Conservation (phyloP, 2,888 invertebrate species). For the Andrena haemorrhoa region DNA sequence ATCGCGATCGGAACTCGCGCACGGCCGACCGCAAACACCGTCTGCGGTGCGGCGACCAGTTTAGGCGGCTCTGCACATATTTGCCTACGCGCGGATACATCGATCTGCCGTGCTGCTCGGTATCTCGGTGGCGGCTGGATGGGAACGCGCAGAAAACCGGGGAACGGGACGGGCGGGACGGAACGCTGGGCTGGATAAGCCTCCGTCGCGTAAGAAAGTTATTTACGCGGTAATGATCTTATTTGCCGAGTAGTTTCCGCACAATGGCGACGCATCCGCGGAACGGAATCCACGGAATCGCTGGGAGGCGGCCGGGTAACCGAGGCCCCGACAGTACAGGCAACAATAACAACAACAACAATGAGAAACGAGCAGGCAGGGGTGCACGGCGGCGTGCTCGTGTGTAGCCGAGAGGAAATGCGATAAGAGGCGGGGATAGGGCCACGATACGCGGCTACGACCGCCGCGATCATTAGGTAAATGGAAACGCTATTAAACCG, state of each 20-base stretch:
- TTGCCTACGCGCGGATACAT: conserved; percentile 59
- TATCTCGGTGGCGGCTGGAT: conserved; percentile 39
- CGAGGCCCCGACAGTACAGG: conserved; percentile 45
- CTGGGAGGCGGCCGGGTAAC: conserved; percentile 40
- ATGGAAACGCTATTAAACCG: conserved; percentile 78
- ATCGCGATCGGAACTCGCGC: conserved; percentile 57
- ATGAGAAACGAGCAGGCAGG: conserved; percentile 63
- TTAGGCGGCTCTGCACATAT: conserved; percentile 72
- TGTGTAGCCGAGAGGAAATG: conserved; percentile 83
- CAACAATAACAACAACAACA: conserved; percentile 49
- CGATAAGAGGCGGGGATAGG: conserved; percentile 80
- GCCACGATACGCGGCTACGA: conserved; percentile 69
- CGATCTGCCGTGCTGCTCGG: conserved; percentile 24
- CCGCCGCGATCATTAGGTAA: conserved; percentile 82
- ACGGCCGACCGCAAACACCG: conserved; percentile 69
- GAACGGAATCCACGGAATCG: conserved; percentile 54
- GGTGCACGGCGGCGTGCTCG: conserved; percentile 59
- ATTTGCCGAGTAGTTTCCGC: conserved; percentile 80
- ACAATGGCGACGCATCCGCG: conserved; percentile 69
- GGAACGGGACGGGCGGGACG: not conserved
- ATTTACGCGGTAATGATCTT: conserved; percentile 83
- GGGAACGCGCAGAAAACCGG: conserved; percentile 9
- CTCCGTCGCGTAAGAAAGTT: conserved; percentile 77
- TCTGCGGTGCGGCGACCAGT: conserved; percentile 67
- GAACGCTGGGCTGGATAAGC: conserved; percentile 44